phyloP scores from a whole-genome alignment of 2,888 invertebrate genomes.

The Plebejus melissa region DNA sequence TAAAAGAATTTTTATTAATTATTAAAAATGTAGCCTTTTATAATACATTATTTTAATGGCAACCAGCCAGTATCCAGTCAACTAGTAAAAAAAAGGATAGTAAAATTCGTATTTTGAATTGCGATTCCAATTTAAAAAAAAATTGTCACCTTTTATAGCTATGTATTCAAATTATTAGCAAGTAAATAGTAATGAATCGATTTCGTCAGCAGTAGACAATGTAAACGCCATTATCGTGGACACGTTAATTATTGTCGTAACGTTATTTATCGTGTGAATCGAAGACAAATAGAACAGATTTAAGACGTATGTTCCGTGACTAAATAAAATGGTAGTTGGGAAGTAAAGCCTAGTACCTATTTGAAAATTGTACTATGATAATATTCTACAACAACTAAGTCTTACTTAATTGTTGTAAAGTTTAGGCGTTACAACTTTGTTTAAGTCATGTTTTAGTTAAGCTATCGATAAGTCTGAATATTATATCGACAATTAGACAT shows the following conservation, averaged over 20 bases:
- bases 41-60: background rate
- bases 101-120: background rate
- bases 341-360: too few species aligned
- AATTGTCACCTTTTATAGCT: background rate
- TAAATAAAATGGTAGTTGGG: background rate
- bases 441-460: background rate
- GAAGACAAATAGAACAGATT: background rate
- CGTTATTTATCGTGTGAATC: background rate
- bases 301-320: background rate
- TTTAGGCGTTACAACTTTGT: background rate
- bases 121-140: background rate
- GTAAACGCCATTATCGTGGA: background rate
- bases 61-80: background rate
- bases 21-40: too few species aligned
- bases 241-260: conserved; percentile 3
- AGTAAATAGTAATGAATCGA: background rate
- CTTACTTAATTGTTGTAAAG: too few species aligned
- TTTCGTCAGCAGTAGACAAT: background rate
- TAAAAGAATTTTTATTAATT: background rate
- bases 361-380: background rate
- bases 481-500: background rate
- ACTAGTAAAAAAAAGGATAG: background rate
- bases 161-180: background rate
- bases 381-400: too few species aligned
- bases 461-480: background rate